These are phyloP conservation scores for Cinara cedri DNA, from an alignment of 2,888 invertebrate species.

Conservation along the genomic window DNA sequence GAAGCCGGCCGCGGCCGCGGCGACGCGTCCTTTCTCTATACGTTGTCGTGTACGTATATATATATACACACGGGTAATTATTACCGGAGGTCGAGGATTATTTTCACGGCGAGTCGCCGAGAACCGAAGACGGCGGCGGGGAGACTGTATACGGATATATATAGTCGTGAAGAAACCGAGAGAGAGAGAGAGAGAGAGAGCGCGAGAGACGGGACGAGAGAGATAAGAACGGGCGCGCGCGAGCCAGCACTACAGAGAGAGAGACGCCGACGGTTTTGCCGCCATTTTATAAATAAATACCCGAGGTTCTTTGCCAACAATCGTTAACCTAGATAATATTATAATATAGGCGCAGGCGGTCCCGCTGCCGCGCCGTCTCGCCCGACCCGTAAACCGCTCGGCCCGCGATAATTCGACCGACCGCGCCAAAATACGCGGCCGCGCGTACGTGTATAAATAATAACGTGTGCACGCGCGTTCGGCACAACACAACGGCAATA, in stretches of 20 bases:
- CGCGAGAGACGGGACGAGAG: neutral
- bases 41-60: too few species aligned
- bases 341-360: neutral
- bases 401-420: constrained; percentile 12
- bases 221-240: neutral
- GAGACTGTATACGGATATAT: neutral
- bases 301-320: constrained; percentile 40
- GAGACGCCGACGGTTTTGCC: constrained; percentile 35
- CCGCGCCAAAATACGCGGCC: constrained; percentile 13
- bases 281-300: constrained; percentile 54
- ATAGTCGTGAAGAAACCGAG: too few species aligned
- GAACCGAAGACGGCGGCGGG: neutral
- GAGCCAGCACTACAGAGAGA: neutral
- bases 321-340: constrained; percentile 47
- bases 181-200: neutral
- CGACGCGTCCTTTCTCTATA: neutral
- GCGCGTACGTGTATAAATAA: neutral
- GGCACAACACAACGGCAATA: too few species aligned
- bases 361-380: neutral
- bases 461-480: too few species aligned
- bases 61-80: neutral
- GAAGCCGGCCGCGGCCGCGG: too few species aligned
- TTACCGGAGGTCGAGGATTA: constrained; percentile 1
- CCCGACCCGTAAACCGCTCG: neutral
- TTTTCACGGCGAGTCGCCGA: constrained; percentile 11